Conservation (phyloP, 1,140 invertebrate species). For the Cyrtorhinus lividipennis region DNA sequence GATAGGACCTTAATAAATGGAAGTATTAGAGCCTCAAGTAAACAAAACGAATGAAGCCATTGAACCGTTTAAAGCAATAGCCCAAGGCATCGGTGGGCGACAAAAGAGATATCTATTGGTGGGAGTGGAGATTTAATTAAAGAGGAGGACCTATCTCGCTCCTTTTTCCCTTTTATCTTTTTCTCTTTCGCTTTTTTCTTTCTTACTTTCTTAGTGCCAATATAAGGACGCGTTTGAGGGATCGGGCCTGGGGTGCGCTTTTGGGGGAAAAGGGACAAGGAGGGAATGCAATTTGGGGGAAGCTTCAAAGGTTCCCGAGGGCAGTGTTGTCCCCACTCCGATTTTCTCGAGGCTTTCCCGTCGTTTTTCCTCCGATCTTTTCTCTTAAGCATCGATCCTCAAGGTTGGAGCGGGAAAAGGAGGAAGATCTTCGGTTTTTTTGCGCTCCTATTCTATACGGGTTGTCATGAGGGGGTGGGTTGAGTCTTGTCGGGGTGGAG, state of each 20-base stretch:
- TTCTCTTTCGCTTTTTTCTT: not conserved
- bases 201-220: slow-evolving; percentile 6
- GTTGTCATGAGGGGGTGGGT: too few relatives aligned
- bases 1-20: slow-evolving; percentile 13
- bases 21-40: slow-evolving; percentile 12
- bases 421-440: not conserved
- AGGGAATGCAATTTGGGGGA: slow-evolving; percentile 11
- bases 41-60: slow-evolving; percentile 15
- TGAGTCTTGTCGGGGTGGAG: too few relatives aligned
- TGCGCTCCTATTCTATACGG: too few relatives aligned
- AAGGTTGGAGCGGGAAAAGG: too few relatives aligned
- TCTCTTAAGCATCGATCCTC: slow-evolving; percentile 13
- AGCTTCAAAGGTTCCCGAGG: not conserved
- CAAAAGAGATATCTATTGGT: slow-evolving; percentile 13
- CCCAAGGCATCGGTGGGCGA: not conserved
- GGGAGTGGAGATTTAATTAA: slow-evolving; percentile 10
- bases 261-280: not conserved
- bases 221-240: slow-evolving; percentile 1
- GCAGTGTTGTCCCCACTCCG: slow-evolving; percentile 1
- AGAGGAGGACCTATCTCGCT: slow-evolving; percentile 5
- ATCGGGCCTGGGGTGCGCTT: not conserved
- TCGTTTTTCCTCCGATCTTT: not conserved
- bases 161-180: not conserved
- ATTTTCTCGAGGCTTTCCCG: too few relatives aligned
- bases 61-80: slow-evolving; percentile 14